Conservation (phyloP, 2,113 vertebrate genomes). For the Dicrurus megarhynchus region DNA sequence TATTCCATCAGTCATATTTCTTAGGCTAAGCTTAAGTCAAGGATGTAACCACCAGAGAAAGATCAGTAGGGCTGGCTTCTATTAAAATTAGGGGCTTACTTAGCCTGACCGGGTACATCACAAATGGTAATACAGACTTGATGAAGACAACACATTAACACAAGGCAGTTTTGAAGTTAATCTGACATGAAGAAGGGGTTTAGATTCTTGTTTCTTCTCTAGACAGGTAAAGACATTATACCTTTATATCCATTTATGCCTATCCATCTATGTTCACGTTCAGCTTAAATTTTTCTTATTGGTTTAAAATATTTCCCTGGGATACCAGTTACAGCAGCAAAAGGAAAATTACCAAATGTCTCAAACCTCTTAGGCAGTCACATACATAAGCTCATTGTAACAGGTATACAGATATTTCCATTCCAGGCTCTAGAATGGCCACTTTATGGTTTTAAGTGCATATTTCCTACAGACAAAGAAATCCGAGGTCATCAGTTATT, state of each 20-base stretch:
- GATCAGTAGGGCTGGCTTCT: neutral
- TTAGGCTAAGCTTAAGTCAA: neutral
- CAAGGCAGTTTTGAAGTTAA: neutral
- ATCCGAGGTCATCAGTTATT: conserved; percentile 42
- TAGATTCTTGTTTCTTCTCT: neutral
- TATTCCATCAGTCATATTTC: neutral
- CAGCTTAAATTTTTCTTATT: neutral
- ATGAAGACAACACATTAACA: neutral
- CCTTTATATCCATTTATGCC: neutral
- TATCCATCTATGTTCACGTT: neutral
- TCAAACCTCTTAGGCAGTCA: neutral
- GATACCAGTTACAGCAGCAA: neutral
- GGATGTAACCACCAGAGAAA: neutral
- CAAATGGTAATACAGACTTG: neutral
- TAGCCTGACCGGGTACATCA: neutral
- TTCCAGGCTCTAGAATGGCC: neutral
- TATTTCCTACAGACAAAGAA: conserved; percentile 24
- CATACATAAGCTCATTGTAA: neutral
- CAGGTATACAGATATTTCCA: neutral
- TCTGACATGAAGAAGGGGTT: neutral
- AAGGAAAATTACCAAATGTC: neutral
- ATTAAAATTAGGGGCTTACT: neutral
- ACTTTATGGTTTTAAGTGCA: neutral
- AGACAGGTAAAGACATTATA: neutral
- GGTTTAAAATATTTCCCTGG: neutral